Base-by-base conservation (phyloP, 2,888 invertebrate genomes). In the Chalcosyrphus nemorum region DNA sequence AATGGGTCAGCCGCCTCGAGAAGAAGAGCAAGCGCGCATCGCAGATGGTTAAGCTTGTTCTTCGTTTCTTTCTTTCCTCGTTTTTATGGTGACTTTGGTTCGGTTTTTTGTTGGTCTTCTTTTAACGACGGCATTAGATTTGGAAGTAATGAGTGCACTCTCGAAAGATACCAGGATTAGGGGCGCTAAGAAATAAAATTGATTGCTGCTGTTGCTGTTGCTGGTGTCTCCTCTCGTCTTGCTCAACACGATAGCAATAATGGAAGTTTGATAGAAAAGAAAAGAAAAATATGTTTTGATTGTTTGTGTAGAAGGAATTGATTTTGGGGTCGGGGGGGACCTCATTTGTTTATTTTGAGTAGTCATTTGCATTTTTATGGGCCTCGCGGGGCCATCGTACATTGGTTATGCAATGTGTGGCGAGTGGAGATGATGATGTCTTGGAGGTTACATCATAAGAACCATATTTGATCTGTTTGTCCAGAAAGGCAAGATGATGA, bases 1-100 rank as follows among this genome's bases (percentile, higher is more conserved):
- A 76, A 76, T 76, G 76, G 76, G 76, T 76, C 76, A 76, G 59
- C 59, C 32, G n/a, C n/a, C n/a, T n/a, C 27, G 47, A 56, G 75
- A 56, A 59, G 61, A 68, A 43, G 29, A 43, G 19, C 43, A 43
- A 19, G 35, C 57, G 57, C 45, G 9, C 52, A 68, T 13, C 45
- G 38, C 45, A 63, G 45, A 54, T 74, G 54, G 29, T 63, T 43
- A 7, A 11, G 24, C 21, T 52, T 24, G 24, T 9, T 24, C 24
- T 15, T 41, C 24, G 6, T 52, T 11, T 21, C 5, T 9, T 6
- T 17, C 7, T 35, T 35, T 35, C 2, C n/a, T 27, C 27, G 9
- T 38, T 13, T 27, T 27, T 17, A 17, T 61, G 17, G 41, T 54
- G 50, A 35, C 50, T 59, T 50, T 38, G 11, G 13, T 19, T 38